These are phyloP conservation scores for Cryptophagus acutangulus DNA, from an alignment of 2,888 invertebrate genomes.

Conservation along the genomic window DNA sequence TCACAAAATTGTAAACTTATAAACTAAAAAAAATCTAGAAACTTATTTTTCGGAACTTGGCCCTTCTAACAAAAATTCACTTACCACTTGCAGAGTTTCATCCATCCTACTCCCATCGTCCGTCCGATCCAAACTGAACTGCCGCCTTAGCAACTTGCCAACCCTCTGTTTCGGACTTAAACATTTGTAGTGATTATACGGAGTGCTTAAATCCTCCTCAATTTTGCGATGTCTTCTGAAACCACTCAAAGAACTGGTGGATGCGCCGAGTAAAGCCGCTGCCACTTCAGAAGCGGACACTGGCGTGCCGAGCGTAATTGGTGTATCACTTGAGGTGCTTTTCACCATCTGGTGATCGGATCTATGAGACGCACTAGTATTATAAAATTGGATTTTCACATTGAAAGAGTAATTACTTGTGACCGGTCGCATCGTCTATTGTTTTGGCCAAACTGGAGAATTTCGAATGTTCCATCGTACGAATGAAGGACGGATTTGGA, in stretches of 20 bases:
- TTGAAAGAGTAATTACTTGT: too few species aligned
- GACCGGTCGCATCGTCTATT: slow-evolving; percentile 28
- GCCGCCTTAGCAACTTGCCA: slow-evolving; percentile 54
- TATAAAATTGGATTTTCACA: slow-evolving; percentile 1
- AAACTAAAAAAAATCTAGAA: too few species aligned
- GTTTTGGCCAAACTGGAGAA: slow-evolving; percentile 43
- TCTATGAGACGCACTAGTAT: neutral
- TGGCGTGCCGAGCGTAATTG: slow-evolving; percentile 48
- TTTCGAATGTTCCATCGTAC: slow-evolving; percentile 46
- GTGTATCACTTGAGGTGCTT: slow-evolving; percentile 49
- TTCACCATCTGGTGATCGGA: slow-evolving; percentile 45
- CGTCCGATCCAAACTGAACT: slow-evolving; percentile 66
- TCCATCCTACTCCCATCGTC: slow-evolving; percentile 49
- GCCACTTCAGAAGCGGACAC: slow-evolving; percentile 53
- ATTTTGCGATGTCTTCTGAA: slow-evolving; percentile 46
- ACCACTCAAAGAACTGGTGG: slow-evolving; percentile 50
- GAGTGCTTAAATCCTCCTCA: slow-evolving; percentile 63
- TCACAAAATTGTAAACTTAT: too few species aligned
- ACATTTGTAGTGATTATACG: slow-evolving; percentile 71
- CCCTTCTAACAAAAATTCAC: too few species aligned
- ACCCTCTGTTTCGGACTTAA: slow-evolving; percentile 55
- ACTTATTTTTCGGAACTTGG: too few species aligned
- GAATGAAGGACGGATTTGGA: slow-evolving; percentile 45
- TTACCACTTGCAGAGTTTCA: slow-evolving; percentile 44
- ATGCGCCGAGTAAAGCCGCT: slow-evolving; percentile 52